phyloP scores from a whole-genome alignment of 2,797 vertebrate species.

The Pseudomugil tenellus region DNA sequence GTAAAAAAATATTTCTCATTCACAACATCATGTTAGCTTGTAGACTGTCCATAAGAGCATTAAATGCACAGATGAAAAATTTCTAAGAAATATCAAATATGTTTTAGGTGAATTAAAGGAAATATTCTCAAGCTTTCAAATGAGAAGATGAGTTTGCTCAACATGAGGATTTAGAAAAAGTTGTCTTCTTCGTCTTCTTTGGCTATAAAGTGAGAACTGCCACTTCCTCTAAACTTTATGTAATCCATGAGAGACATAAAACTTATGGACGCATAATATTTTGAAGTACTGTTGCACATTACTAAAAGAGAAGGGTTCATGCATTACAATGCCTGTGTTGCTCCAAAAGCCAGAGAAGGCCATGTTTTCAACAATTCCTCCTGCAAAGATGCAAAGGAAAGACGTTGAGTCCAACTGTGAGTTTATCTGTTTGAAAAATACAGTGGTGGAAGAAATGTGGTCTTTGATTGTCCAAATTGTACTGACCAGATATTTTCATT shows the following conservation, averaged over 20 bases:
- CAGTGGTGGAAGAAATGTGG: too few species aligned
- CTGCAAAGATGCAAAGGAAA: too few species aligned
- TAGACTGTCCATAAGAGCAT: not conserved
- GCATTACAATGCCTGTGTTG: not conserved
- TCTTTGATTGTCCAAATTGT: too few species aligned
- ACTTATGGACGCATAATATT: not conserved
- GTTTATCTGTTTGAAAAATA: too few species aligned
- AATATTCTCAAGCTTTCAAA: not conserved
- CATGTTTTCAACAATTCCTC: not conserved
- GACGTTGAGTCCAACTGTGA: too few species aligned
- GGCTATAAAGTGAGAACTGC: not conserved
- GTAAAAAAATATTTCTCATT: slow-evolving; percentile 19
- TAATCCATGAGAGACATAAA: not conserved
- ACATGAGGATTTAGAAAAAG: not conserved
- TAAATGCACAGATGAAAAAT: slow-evolving; percentile 11
- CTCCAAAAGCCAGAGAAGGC: too few species aligned
- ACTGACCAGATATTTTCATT: too few species aligned
- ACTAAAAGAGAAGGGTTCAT: too few species aligned
- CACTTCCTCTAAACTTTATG: not conserved
- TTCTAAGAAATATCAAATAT: not conserved
- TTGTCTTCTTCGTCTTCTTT: not conserved
- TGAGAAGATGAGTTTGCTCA: not conserved
- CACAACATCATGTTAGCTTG: not conserved
- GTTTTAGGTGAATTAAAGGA: not conserved
- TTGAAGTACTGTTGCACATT: not conserved